Evolutionary conservation across 2,888 invertebrate genomes (phyloP).

Genomic region (Latrodectus hesperus): DNA sequence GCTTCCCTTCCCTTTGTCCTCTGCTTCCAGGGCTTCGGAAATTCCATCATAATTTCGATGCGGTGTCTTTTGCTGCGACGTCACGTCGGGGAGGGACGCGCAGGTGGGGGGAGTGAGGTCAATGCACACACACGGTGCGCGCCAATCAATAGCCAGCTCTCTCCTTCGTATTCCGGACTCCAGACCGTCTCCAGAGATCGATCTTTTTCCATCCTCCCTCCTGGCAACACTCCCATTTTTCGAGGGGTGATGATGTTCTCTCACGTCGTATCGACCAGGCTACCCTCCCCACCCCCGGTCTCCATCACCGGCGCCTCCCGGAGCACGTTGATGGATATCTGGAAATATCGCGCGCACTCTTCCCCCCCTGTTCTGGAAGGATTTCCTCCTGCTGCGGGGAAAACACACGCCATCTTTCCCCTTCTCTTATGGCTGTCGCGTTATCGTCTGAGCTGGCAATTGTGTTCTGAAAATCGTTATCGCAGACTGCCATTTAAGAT

Average conservation of each 20-base stretch:
- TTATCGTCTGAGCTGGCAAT: no score
- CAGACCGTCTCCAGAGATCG: slow-evolving; percentile 53
- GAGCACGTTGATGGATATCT: slow-evolving; percentile 15
- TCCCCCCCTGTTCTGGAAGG: not conserved
- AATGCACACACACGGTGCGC: slow-evolving; percentile 28
- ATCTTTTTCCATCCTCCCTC: slow-evolving; percentile 40
- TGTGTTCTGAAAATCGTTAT: no score
- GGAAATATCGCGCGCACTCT: slow-evolving; percentile 6
- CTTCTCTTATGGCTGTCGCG: not conserved
- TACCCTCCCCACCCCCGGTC: not conserved
- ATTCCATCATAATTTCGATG: slow-evolving; percentile 34
- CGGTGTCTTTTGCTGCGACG: slow-evolving; percentile 42
- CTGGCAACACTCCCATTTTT: slow-evolving; percentile 34
- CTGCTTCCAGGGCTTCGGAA: not conserved
- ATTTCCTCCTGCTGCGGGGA: not conserved
- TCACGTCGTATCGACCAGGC: slow-evolving; percentile 25
- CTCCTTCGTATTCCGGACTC: slow-evolving; percentile 22
- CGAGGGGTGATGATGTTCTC: slow-evolving; percentile 9
- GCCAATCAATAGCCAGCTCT: slow-evolving; percentile 7
- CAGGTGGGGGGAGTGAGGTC: slow-evolving; percentile 8
- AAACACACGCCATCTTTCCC: not conserved
- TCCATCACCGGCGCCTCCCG: not conserved
- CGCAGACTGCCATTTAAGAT: no score
- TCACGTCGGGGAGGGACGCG: slow-evolving; percentile 11
- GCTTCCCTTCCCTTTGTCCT: not conserved